A percentile compares a stretch with the other conserved stretches of the same genome.
These are phyloP conservation scores for Gymnocephalus cernua DNA, from an alignment of 2,113 vertebrate species.

Conservation along the genomic window DNA sequence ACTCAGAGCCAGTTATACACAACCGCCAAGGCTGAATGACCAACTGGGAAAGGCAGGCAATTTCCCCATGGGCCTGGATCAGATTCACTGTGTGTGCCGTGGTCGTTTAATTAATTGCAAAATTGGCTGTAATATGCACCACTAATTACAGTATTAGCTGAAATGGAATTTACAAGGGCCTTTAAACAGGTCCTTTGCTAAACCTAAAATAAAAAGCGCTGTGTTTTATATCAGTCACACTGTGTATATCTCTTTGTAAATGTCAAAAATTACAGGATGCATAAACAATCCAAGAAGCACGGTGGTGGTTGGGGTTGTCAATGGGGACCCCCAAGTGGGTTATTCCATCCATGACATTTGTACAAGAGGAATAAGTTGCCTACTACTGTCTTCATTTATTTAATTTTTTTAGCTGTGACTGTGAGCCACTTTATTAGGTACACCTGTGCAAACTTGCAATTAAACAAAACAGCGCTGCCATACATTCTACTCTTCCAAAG, in stretches of 20 bases:
- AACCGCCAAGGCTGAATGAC: background rate
- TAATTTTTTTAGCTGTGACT: too few relatives aligned
- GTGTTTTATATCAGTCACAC: background rate
- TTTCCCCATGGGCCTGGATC: background rate
- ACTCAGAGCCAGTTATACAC: background rate
- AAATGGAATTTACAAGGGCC: background rate
- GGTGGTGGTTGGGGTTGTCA: background rate
- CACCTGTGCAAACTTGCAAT: too few relatives aligned
- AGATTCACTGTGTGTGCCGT: background rate
- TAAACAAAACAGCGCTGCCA: too few relatives aligned
- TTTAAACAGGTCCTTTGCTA: background rate
- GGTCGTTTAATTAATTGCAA: constrained; percentile 8
- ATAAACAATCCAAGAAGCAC: background rate
- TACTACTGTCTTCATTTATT: background rate
- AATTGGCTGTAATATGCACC: constrained; percentile 2
- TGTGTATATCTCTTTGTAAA: background rate
- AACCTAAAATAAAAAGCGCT: background rate
- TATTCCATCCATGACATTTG: background rate
- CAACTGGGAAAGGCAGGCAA: background rate
- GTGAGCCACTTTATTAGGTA: too few relatives aligned
- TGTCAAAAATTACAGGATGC: background rate
- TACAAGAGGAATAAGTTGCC: background rate
- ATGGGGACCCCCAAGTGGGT: background rate
- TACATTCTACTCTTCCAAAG: background rate
- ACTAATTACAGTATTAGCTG: background rate